Evolutionary conservation across 2,888 invertebrate species (phyloP).

Genomic region (Perithous albicinctus): DNA sequence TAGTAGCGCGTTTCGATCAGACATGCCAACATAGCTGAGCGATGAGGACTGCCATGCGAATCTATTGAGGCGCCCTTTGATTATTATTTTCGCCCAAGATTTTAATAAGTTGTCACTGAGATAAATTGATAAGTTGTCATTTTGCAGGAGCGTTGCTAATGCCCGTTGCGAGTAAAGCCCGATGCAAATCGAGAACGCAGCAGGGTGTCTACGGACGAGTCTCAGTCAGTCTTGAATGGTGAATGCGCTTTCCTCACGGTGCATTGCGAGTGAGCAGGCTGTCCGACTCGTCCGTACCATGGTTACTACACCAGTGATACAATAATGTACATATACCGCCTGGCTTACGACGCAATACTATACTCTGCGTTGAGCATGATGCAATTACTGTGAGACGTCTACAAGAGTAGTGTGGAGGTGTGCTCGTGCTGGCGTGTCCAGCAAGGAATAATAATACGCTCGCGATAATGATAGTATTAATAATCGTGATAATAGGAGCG

Average conservation of each 20-base stretch:
- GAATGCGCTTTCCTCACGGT: conserved; percentile 1
- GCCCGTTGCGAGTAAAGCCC: conserved; percentile 68
- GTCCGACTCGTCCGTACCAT: conserved; percentile 45
- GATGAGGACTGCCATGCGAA: not conserved
- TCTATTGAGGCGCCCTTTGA: conserved; percentile 14
- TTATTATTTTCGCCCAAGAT: conserved; percentile 60
- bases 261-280: conserved; percentile 47
- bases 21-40: not conserved
- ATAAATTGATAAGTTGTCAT: conserved; percentile 67
- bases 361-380: conserved; percentile 58
- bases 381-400: conserved; percentile 54
- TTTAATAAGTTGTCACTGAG: conserved; percentile 67
- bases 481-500: conserved; percentile 72
- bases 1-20: conserved; percentile 43
- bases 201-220: conserved; percentile 66
- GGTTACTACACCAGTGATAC: conserved; percentile 44
- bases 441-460: conserved; percentile 65
- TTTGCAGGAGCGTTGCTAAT: conserved; percentile 66
- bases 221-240: conserved; percentile 6
- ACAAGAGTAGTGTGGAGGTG: conserved; percentile 44
- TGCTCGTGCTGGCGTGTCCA: conserved; percentile 62
- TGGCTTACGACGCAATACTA: conserved; percentile 47
- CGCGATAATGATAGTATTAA: conserved; percentile 69
- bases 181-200: conserved; percentile 68
- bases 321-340: conserved; percentile 6